These are phyloP conservation scores for Centroberyx gerrardi DNA, from an alignment of 2,797 vertebrate species.

Conservation along the genomic window DNA sequence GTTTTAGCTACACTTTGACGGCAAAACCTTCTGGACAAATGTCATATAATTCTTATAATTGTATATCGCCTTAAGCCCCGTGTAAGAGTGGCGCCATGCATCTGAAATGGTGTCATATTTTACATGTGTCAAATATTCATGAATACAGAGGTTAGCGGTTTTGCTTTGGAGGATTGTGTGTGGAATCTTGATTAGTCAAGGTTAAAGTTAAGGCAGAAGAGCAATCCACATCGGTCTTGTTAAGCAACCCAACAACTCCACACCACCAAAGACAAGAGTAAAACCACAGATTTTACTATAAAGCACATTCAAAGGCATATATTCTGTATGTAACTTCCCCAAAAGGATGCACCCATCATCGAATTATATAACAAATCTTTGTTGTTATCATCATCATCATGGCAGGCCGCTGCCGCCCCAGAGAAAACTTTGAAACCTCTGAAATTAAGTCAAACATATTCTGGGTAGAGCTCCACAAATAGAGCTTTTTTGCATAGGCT, in stretches of 20 bases:
- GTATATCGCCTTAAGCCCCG: background rate
- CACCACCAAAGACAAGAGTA: slow-evolving; percentile 27
- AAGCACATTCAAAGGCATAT: slow-evolving; percentile 16
- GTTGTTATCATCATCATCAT: slow-evolving; percentile 52
- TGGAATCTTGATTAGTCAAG: slow-evolving; percentile 22
- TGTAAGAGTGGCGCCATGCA: background rate
- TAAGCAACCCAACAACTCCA: background rate
- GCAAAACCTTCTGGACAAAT: slow-evolving; percentile 23
- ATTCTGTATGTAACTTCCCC: slow-evolving; percentile 33
- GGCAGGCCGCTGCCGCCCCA: slow-evolving; percentile 49
- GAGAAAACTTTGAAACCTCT: slow-evolving; percentile 60
- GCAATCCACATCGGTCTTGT: background rate
- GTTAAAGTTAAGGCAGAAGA: background rate
- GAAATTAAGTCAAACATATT: slow-evolving; percentile 67
- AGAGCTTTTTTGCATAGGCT: slow-evolving; percentile 55
- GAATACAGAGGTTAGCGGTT: slow-evolving; percentile 13
- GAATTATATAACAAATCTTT: slow-evolving; percentile 64
- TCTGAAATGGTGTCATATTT: slow-evolving; percentile 18
- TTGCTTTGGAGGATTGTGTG: slow-evolving; percentile 1
- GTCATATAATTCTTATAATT: slow-evolving; percentile 28
- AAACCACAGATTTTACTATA: slow-evolving; percentile 43
- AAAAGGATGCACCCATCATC: slow-evolving; percentile 29
- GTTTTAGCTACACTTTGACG: slow-evolving; percentile 34
- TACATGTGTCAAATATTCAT: slow-evolving; percentile 20
- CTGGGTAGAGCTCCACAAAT: slow-evolving; percentile 61